Percentiles rank a stretch among this genome's conserved stretches.
Evolutionary conservation across 2,888 invertebrate species (phyloP).

Genomic region (Drosophila barbarae): DNA sequence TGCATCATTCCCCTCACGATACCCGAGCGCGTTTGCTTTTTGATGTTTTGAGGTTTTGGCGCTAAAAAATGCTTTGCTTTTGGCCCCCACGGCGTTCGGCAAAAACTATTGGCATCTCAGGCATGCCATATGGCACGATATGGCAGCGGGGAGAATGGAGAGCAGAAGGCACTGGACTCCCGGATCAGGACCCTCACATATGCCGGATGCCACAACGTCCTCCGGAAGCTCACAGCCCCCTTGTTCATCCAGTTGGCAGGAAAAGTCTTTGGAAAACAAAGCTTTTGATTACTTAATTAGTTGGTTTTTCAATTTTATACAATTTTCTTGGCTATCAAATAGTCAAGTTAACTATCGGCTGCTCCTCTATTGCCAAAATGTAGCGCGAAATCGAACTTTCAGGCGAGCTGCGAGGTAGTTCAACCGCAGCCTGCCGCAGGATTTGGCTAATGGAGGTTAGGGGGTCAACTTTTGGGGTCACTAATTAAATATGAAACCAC

Average conservation of each 20-base stretch:
- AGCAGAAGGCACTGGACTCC: background rate
- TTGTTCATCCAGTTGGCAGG: too few species aligned
- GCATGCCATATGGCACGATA: slow-evolving; percentile 36
- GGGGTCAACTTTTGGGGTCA: slow-evolving; percentile 20
- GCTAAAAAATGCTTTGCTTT: slow-evolving; percentile 65
- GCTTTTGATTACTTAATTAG: background rate
- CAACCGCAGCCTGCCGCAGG: slow-evolving; percentile 25
- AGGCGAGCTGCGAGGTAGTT: slow-evolving; percentile 57
- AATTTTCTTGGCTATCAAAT: slow-evolving; percentile 7
- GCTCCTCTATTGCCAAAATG: slow-evolving; percentile 56
- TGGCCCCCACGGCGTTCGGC: slow-evolving; percentile 50
- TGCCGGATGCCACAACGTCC: slow-evolving; percentile 38
- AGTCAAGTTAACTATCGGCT: background rate
- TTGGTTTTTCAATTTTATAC: too few species aligned
- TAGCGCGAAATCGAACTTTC: slow-evolving; percentile 68
- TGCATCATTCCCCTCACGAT: slow-evolving; percentile 30
- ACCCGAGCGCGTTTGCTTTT: slow-evolving; percentile 54
- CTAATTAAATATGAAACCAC: slow-evolving; percentile 47
- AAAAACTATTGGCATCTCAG: slow-evolving; percentile 66
- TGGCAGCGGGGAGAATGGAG: slow-evolving; percentile 2
- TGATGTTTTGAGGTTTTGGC: slow-evolving; percentile 70
- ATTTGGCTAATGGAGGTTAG: slow-evolving; percentile 25
- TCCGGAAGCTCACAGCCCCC: slow-evolving; percentile 10
- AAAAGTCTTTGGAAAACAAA: too few species aligned
- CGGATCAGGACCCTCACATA: slow-evolving; percentile 40